A percentile compares a stretch with the other conserved stretches of the same genome.
Evolutionary conservation across 1,140 invertebrate genomes (phyloP).

Genomic region (Heliconius hewitsoni): DNA sequence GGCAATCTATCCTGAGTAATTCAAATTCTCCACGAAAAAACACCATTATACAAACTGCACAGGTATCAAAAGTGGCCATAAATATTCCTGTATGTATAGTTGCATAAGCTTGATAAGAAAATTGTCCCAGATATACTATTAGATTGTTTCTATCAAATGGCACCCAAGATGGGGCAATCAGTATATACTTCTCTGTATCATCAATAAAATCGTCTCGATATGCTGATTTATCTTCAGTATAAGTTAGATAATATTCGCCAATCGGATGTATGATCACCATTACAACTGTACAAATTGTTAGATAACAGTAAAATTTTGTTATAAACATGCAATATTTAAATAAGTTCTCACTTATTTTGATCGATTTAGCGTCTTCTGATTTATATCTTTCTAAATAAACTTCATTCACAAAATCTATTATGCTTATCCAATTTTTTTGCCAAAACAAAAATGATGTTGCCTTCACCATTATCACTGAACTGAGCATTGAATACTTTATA

Average conservation of each 20-base stretch:
- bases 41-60: conserved; percentile 55
- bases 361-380: conserved; percentile 30
- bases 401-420: conserved; percentile 48
- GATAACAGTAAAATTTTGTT: conserved; percentile 44
- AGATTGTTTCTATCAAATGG: conserved; percentile 56
- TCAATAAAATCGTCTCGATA: background rate
- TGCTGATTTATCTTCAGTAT: background rate
- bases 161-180: conserved; percentile 46
- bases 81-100: conserved; percentile 50
- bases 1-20: conserved; percentile 48
- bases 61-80: conserved; percentile 61
- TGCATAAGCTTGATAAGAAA: conserved; percentile 48
- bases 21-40: conserved; percentile 59
- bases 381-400: conserved; percentile 43
- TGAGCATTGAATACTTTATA: conserved; percentile 52
- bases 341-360: conserved; percentile 37
- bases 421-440: conserved; percentile 48
- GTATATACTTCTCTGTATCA: background rate
- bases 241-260: conserved; percentile 39
- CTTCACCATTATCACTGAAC: conserved; percentile 46
- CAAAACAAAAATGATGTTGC: conserved; percentile 41
- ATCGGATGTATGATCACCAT: conserved; percentile 43
- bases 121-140: conserved; percentile 47
- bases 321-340: conserved; percentile 48
- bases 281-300: conserved; percentile 42